Evolutionary conservation across 2,113 vertebrate genomes (phyloP).

Genomic region (Stercorarius parasiticus): DNA sequence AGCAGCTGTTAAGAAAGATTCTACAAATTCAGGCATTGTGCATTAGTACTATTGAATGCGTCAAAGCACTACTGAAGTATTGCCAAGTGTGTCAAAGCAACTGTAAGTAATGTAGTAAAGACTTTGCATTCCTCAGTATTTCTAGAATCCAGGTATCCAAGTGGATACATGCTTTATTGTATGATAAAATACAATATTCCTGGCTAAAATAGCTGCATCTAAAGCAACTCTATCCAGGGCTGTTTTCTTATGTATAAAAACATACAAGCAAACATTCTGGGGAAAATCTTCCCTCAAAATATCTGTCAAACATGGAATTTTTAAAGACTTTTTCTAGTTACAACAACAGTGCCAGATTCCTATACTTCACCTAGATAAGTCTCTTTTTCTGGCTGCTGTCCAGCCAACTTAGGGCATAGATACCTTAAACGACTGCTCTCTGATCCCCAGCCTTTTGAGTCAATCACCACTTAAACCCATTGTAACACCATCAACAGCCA

Average conservation of each 20-base stretch:
- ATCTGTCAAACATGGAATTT: accelerated
- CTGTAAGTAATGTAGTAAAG: background rate
- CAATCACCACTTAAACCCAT: background rate
- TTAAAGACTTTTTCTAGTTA: background rate
- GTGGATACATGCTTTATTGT: background rate
- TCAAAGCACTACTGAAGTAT: background rate
- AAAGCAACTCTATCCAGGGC: background rate
- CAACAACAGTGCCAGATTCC: background rate
- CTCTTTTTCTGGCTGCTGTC: background rate
- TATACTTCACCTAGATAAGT: background rate
- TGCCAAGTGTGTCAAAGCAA: background rate
- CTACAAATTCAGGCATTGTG: background rate
- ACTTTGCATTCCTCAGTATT: background rate
- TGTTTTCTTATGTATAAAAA: background rate
- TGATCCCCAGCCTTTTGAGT: background rate
- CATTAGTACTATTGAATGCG: accelerated
- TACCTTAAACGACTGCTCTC: background rate
- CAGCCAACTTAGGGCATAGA: background rate
- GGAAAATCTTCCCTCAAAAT: background rate
- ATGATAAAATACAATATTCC: background rate
- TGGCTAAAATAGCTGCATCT: background rate
- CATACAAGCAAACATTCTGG: accelerated
- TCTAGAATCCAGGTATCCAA: background rate
- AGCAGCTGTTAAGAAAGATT: background rate
- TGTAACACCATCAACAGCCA: background rate